Evolutionary conservation across 2,888 invertebrate genomes (phyloP).

Genomic region (Amphipyra berbera): DNA sequence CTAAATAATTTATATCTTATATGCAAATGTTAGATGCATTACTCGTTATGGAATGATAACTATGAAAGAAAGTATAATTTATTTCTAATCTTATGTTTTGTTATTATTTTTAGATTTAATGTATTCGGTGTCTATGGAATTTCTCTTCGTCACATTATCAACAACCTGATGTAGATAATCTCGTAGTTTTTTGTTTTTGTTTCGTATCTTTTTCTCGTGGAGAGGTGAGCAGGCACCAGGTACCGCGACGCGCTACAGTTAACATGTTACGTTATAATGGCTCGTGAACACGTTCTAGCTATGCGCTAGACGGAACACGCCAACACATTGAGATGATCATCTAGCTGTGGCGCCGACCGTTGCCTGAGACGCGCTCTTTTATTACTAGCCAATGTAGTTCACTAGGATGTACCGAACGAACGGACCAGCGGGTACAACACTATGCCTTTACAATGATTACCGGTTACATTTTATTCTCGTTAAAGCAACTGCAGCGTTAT

Average conservation of each 20-base stretch:
- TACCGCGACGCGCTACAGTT: conserved; percentile 81
- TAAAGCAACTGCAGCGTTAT: conserved; percentile 13
- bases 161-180: conserved; percentile 13
- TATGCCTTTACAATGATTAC: background rate
- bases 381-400: conserved; percentile 33
- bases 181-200: conserved; percentile 31
- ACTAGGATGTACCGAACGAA: conserved; percentile 25
- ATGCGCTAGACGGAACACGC: conserved; percentile 67
- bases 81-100: conserved; percentile 14
- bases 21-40: conserved; percentile 11
- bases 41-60: conserved; percentile 8
- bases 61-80: conserved; percentile 23
- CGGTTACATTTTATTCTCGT: conserved; percentile 27
- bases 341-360: conserved; percentile 58
- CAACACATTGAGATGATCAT: conserved; percentile 60
- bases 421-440: conserved; percentile 6
- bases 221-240: conserved; percentile 58
- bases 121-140: conserved; percentile 5
- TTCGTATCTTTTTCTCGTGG: conserved; percentile 40
- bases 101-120: background rate
- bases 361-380: conserved; percentile 43
- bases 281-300: conserved; percentile 65
- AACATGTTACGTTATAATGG: conserved; percentile 72
- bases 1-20: conserved; percentile 17
- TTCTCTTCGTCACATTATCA: conserved; percentile 24